phyloP scores from a whole-genome alignment of 2,113 vertebrate genomes.

The Callochromis pleurospilus region DNA sequence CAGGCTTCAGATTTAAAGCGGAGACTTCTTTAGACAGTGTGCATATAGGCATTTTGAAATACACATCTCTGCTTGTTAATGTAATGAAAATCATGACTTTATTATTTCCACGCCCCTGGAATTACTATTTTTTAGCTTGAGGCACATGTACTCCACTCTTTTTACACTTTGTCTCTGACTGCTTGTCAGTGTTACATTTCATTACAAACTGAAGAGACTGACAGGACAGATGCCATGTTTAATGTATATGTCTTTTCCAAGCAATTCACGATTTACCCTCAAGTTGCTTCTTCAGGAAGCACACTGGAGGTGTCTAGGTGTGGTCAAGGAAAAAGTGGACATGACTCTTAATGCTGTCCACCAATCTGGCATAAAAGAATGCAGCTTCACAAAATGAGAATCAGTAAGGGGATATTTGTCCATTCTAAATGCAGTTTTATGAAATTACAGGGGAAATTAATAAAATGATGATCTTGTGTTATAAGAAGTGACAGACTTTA shows the following conservation, averaged over 20 bases:
- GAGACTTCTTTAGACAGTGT: not conserved
- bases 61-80: not conserved
- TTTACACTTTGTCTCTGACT: not conserved
- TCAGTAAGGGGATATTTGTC: not conserved
- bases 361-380: not conserved
- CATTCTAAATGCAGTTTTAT: not conserved
- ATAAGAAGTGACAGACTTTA: not conserved
- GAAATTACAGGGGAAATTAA: not conserved
- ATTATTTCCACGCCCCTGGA: not conserved
- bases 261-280: not conserved
- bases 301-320: not conserved
- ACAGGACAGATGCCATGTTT: conserved; percentile 15
- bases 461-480: not conserved
- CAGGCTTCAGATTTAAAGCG: not conserved
- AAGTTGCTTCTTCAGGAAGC: not conserved
- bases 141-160: not conserved
- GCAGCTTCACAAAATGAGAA: not conserved
- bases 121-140: not conserved
- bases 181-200: conserved; percentile 1
- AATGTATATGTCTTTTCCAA: conserved; percentile 11
- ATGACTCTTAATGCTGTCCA: not conserved
- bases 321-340: not conserved
- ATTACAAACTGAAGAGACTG: not conserved
- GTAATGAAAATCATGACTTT: not conserved
- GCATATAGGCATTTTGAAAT: not conserved